Conservation (phyloP, 2,113 vertebrate genomes). For the Aix galericulata region DNA sequence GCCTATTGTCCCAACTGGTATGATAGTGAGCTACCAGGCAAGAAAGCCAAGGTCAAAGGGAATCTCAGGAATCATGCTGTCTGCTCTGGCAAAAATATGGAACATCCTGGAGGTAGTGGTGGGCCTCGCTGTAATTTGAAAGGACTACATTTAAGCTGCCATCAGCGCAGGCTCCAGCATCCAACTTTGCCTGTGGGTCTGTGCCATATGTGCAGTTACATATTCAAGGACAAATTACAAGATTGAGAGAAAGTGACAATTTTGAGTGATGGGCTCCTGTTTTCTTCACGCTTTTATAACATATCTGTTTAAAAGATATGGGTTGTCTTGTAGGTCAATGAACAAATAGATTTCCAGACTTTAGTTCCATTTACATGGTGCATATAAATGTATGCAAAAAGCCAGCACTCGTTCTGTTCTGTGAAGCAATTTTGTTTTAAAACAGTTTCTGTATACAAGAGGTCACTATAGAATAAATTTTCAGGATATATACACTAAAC, state of each 20-base stretch:
- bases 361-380: background rate
- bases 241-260: constrained; percentile 45
- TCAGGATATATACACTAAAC: background rate
- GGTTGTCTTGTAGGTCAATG: background rate
- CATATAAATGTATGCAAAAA: background rate
- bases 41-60: constrained; percentile 52
- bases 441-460: background rate
- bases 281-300: background rate
- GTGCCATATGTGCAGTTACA: constrained; percentile 54
- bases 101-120: background rate
- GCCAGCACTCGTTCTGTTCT: background rate
- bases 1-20: constrained; percentile 25
- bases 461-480: background rate
- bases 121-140: constrained; percentile 33
- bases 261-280: constrained; percentile 52
- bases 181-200: constrained; percentile 65
- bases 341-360: constrained; percentile 6
- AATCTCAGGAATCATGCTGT: constrained; percentile 20
- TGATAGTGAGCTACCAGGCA: constrained; percentile 1
- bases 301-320: background rate
- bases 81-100: constrained; percentile 25
- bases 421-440: background rate
- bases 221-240: constrained; percentile 50
- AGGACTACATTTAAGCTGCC: constrained; percentile 28
- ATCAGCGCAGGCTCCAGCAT: constrained; percentile 28